Evolutionary conservation across 1,140 invertebrate genomes (phyloP).

Genomic region (Diuraphis noxia): DNA sequence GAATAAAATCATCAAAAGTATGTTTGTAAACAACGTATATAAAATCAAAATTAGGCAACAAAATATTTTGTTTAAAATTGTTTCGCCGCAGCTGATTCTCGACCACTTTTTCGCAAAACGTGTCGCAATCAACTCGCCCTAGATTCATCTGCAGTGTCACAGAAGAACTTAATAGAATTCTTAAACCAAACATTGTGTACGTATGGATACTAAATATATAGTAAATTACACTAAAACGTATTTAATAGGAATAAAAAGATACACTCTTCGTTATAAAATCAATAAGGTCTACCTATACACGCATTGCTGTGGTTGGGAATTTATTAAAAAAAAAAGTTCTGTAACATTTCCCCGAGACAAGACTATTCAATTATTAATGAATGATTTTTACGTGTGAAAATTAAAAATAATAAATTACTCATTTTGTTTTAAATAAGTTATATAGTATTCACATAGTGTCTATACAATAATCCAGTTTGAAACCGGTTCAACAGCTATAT

Average conservation of each 20-base stretch:
- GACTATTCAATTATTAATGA: background rate
- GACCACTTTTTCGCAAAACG: background rate
- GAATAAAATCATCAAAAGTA: background rate
- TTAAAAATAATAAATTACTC: background rate
- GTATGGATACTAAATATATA: background rate
- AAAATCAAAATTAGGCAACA: background rate
- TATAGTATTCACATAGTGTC: background rate
- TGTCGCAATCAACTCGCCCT: background rate
- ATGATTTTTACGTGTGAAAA: background rate
- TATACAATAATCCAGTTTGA: background rate
- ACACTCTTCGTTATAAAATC: background rate
- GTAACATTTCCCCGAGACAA: background rate
- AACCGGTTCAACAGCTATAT: background rate
- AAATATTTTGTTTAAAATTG: background rate
- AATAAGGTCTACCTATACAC: background rate
- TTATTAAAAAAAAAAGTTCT: background rate
- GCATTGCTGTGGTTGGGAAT: background rate
- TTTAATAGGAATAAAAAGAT: background rate
- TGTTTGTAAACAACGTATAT: background rate
- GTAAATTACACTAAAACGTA: background rate
- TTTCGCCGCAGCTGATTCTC: no score
- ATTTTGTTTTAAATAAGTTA: conserved; percentile 1
- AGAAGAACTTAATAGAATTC: background rate
- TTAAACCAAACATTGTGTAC: background rate
- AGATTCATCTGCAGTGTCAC: background rate